Base-by-base conservation (phyloP, 2,797 vertebrate species). In the Gambelia wislizenii region DNA sequence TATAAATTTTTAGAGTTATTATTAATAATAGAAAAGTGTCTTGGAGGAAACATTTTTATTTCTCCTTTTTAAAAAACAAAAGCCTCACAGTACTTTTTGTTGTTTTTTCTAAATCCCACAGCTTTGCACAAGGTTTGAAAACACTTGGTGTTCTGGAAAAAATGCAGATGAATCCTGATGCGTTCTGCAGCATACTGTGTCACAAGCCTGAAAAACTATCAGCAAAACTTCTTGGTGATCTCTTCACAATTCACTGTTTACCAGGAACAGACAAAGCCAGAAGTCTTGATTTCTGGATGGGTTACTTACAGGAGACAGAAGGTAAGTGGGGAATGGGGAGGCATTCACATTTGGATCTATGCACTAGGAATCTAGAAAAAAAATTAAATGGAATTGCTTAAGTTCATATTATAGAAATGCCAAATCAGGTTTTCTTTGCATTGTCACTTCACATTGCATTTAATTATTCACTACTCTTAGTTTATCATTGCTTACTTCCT, bases 61-160 rank as follows among this genome's bases (percentile, higher is more conserved):
- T 85, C 2, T 77, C 27, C 47, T 25, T 80, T 79, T 79, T 59
- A 1, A 25, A 75, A 47, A 54, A 70, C 10, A 74, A 3, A 76
- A 76, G 39, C n/a, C 52, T 77, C 49, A 82, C 22, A 77, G n/a
- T 3, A 69, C 22, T 86, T 52, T 22, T 76, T 82, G 64, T 22
- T 72, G 36, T 81, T 84, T 1, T 81, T 86, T 89, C 56, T 54
- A 25, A 86, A 49, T 42, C 85, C 47, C 86, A 9, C 93, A 99
- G 99, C 96, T 98, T 99, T 91, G 97, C 97, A 56, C 98, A 98
- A 93, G 99, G 98, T 86, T 97, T 99, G 93, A 97, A 97, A 95
- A 98, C 98, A 0, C 94, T 99, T 87, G 98, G 98, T 3, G 96
- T 99, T 87, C 97, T 99, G 88, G 97, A 99, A 89, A 98, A 98